Conservation (phyloP, 2,113 vertebrate genomes). For the Archocentrus centrarchus region DNA sequence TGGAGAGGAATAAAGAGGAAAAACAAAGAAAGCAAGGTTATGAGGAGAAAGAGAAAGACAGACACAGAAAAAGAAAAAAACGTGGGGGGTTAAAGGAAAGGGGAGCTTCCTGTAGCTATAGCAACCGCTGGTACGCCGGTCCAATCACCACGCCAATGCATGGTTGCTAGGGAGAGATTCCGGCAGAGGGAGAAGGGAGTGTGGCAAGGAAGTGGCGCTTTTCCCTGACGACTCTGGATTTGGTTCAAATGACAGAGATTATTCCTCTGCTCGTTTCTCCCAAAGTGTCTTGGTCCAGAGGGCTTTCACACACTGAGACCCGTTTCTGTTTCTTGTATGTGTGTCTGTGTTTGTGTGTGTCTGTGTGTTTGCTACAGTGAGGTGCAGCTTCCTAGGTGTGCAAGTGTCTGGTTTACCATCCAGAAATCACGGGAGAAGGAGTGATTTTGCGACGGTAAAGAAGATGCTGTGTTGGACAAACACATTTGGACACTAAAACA, state of each 20-base stretch:
- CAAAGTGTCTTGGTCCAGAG: conserved; percentile 15
- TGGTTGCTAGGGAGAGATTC: conserved; percentile 85
- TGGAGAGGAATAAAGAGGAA: conserved; percentile 15
- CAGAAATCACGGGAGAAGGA: not conserved
- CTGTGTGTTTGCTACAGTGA: not conserved
- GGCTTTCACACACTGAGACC: conserved; percentile 27
- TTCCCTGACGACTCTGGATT: conserved; percentile 60
- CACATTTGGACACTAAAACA: not conserved
- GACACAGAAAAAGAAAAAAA: conserved; percentile 39
- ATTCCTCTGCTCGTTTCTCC: conserved; percentile 42
- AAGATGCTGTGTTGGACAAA: conserved; percentile 18
- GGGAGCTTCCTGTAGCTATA: conserved; percentile 84
- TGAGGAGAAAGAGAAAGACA: conserved; percentile 45
- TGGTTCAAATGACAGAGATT: conserved; percentile 63
- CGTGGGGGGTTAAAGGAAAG: conserved; percentile 63
- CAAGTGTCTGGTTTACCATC: conserved; percentile 13
- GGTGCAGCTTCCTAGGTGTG: conserved; percentile 12
- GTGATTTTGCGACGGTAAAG: conserved; percentile 29
- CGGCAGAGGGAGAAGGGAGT: conserved; percentile 63
- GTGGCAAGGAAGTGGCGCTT: conserved; percentile 49
- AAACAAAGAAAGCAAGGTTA: conserved; percentile 48
- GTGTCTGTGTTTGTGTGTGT: conserved; percentile 3
- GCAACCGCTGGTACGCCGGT: conserved; percentile 79
- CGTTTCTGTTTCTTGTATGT: conserved; percentile 42
- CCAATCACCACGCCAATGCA: conserved; percentile 80